These are phyloP conservation scores for Cydia strobilella DNA, from an alignment of 1,140 invertebrate genomes.

Conservation along the genomic window DNA sequence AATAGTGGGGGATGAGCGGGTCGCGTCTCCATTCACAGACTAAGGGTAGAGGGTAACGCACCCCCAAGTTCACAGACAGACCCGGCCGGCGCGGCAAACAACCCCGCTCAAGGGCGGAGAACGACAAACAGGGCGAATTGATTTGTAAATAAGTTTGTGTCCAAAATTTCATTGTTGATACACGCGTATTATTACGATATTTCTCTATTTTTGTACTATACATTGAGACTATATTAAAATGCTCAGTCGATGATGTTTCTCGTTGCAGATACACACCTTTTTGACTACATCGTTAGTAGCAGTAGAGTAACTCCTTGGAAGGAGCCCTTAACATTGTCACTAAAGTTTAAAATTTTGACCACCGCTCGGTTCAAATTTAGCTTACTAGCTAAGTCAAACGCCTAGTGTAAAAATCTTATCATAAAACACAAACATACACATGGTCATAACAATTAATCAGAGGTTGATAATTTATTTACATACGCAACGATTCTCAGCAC, in stretches of 20 bases:
- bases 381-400: conserved; percentile 19
- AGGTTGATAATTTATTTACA: conserved; percentile 26
- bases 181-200: background rate
- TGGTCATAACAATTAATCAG: background rate
- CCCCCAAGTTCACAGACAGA: conserved; percentile 64
- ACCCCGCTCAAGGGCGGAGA: conserved; percentile 28
- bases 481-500: conserved; percentile 20
- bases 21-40: conserved; percentile 40
- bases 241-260: no score
- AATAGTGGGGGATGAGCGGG: conserved; percentile 45
- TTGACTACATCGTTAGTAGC: no score
- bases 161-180: background rate
- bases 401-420: conserved; percentile 24
- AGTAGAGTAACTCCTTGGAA: no score
- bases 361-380: background rate
- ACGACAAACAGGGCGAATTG: conserved; percentile 37
- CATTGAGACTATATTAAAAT: no score
- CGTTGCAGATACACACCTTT: no score
- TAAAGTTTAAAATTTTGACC: background rate
- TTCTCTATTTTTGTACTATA: no score
- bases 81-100: conserved; percentile 44
- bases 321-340: no score
- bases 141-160: conserved; percentile 35
- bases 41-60: conserved; percentile 62
- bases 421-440: background rate